Conservation (phyloP, 2,797 vertebrate species). For the Tenualosa ilisha region DNA sequence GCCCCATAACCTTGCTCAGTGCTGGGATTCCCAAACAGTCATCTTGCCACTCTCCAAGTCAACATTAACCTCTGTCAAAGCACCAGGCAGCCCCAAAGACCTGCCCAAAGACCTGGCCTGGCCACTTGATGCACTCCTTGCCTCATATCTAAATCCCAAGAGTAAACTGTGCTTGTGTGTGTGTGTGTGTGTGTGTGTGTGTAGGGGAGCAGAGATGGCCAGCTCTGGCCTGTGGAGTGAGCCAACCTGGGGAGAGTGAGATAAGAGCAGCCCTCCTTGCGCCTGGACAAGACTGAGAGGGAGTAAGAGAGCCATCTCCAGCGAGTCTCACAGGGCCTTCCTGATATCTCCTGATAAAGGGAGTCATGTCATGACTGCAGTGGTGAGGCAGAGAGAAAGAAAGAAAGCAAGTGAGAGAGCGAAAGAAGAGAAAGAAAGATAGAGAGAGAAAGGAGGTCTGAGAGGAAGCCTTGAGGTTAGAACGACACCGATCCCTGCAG, state of each 20-base stretch:
- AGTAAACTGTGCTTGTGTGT: neutral
- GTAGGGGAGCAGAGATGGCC: neutral
- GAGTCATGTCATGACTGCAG: neutral
- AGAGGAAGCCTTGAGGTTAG: neutral
- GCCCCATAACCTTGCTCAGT: no score
- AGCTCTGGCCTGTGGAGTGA: neutral
- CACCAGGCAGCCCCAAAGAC: neutral
- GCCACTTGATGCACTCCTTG: no score
- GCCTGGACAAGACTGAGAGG: neutral
- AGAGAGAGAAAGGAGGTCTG: neutral
- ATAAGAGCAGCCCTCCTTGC: neutral
- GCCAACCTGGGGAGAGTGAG: neutral
- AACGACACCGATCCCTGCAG: neutral
- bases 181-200: neutral
- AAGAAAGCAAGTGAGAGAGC: constrained; percentile 33
- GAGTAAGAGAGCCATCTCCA: no score
- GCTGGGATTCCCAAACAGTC: neutral
- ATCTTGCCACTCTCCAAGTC: neutral
- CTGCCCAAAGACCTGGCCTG: neutral
- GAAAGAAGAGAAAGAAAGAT: constrained; percentile 34
- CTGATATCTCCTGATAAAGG: neutral
- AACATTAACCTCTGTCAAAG: neutral
- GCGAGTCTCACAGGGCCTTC: neutral
- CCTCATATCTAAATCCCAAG: neutral
- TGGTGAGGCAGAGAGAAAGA: neutral